Evolutionary conservation across 2,113 vertebrate species (phyloP), one percentile per base, ranked within the genome.

Genomic region (Corythornis madagascariensis): DNA sequence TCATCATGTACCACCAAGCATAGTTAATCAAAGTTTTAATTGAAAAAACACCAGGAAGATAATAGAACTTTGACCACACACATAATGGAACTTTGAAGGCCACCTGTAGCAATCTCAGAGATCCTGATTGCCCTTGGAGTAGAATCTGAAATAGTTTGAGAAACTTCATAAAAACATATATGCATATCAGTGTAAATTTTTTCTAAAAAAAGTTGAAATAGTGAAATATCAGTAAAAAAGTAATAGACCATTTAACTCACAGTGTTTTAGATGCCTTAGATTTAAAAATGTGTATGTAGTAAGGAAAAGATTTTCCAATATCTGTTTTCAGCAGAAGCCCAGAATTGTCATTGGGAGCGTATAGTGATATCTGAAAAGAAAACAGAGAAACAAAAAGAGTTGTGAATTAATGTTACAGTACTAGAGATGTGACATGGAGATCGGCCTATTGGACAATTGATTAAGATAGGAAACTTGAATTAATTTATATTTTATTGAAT

Each of bases 11-110:
- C 72, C 92, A 88, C 88, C 85, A 95, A 89, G 72, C 47, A 83
- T 24, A 89, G 42, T 93, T 91, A 92, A 91, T 94, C 93, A 92
- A 95, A 67, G 6, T 52, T 85, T 85, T 80, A 80, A 88, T 74
- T 91, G 82, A 94, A 91, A 91, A 95, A 95, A 69, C 47, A 69
- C 15, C 17, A 55, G 50, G 77, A 89, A 79, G 59, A 95, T 73
- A 79, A 83, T 50, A 80, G 33, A 87, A 88, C 15, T 69, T 73
- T 63, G 64, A 48, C 84, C 43, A 92, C 48, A 93, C 86, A 19
- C 35, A 42, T 86, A 91, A 72, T 6, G 53, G n/a, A 53, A 79
- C 50, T 75, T 89, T 72, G 74, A 91, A 92, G 67, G 53, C 75
- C 78, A 94, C 72, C 79, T 94, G 67, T 18, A 3, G 4, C 53